Evolutionary conservation across 2,113 vertebrate genomes (phyloP).

Genomic region (Gulo gulo): DNA sequence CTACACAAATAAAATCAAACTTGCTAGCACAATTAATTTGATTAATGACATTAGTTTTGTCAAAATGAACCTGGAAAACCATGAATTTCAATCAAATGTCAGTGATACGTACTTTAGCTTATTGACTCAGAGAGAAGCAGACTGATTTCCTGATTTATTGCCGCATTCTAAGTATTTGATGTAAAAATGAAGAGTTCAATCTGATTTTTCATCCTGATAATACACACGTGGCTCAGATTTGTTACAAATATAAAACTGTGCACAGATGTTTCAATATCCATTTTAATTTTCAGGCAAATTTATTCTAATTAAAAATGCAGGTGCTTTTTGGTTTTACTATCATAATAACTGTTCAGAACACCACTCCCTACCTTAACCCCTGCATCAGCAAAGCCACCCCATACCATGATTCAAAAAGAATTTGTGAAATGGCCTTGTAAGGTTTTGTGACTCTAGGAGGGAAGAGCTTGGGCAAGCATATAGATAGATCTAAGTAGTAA

Average conservation of each 20-base stretch:
- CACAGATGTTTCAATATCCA: background rate
- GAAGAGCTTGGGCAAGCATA: background rate
- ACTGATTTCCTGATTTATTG: background rate
- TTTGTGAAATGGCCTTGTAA: background rate
- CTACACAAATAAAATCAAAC: background rate
- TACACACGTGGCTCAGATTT: background rate
- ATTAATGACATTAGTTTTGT: background rate
- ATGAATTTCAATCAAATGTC: background rate
- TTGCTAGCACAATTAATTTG: background rate
- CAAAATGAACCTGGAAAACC: background rate
- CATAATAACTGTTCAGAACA: background rate
- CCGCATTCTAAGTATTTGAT: background rate
- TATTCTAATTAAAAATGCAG: constrained; percentile 15
- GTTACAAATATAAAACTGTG: background rate
- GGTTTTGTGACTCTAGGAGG: background rate
- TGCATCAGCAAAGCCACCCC: background rate
- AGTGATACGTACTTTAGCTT: background rate
- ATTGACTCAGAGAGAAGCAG: background rate
- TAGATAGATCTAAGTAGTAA: constrained; percentile 37
- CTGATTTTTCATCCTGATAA: background rate
- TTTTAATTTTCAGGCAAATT: background rate
- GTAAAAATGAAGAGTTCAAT: background rate
- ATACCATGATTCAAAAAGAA: background rate
- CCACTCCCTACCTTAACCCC: background rate
- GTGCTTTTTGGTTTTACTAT: background rate